Evolutionary conservation across 2,888 invertebrate genomes (phyloP), one percentile per base, ranked within the genome.

Genomic region (Meta bourneti): DNA sequence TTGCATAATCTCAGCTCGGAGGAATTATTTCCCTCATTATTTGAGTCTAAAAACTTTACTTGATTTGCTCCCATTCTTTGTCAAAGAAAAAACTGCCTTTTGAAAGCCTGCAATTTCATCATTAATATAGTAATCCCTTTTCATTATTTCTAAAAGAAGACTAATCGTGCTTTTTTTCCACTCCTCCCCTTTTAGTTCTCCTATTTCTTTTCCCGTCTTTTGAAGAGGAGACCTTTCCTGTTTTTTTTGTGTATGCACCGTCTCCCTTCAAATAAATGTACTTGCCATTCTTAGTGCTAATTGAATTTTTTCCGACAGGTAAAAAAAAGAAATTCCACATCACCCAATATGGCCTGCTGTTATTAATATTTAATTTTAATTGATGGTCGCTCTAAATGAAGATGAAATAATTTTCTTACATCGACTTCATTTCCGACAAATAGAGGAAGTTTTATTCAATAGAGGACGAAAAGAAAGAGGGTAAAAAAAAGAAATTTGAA

Each of bases 341-440:
- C 51, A 74, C 11, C 13, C 54, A 34, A 49, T 72, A 86, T 54
- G 87, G 34, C 71, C 9, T 48, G 20, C 48, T 81, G 51, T 81
- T 88, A 88, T 88, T 88, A 81, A 74, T 81, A 88, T 88, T 88
- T 88, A 88, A 88, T 88, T 88, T 88, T 88, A 81, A 88, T 88
- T 88, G 88, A 88, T 88, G 88, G 74, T 34, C 69, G 49, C 19
- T 69, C 20, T 49, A 51, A 75, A 81, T 72, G 75, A 80, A 80
- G 80, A 87, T 81, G 80, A 75, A 81, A 69, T 70, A 81, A 61
- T 88, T 81, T 88, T 81, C 81, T 19, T 75, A 19, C 74, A 51
- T 81, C 54, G 54, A 81, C 48, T 19, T 75, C 69, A 48, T 88
- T 81, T 81, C 69, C 51, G 49, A 16, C 7, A n/a, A 16, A 19